These are phyloP conservation scores for Dicrurus megarhynchus DNA, from an alignment of 2,113 vertebrate genomes.

Conservation along the genomic window DNA sequence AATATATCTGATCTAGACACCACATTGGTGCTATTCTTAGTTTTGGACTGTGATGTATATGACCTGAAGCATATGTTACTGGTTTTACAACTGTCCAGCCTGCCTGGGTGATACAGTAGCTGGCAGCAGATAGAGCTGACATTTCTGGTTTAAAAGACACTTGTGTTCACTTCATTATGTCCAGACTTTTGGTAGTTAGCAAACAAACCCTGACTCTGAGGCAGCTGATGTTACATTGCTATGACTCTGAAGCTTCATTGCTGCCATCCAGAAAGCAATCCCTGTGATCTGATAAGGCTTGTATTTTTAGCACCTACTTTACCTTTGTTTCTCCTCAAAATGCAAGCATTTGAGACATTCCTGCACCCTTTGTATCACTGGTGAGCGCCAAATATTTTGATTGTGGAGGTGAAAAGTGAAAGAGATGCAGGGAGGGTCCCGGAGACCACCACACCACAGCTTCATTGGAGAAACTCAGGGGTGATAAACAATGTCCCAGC, in stretches of 20 bases:
- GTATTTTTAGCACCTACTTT: neutral
- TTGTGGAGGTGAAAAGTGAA: neutral
- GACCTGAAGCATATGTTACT: neutral
- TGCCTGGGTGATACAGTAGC: neutral
- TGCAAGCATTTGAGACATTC: neutral
- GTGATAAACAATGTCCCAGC: rapidly evolving
- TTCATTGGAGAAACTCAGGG: neutral
- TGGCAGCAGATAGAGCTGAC: neutral
- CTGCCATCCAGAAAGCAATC: neutral
- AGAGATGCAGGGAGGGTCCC: neutral
- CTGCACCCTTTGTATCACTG: neutral
- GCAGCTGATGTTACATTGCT: neutral
- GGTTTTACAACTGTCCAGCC: neutral
- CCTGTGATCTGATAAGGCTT: neutral
- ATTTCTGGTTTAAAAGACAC: neutral
- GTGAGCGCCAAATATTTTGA: neutral
- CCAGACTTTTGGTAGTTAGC: neutral
- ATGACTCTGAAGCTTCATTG: neutral
- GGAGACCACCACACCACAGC: neutral
- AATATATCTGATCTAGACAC: neutral
- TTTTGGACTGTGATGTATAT: neutral
- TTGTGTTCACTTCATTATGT: neutral
- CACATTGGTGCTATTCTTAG: neutral
- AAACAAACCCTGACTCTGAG: neutral
- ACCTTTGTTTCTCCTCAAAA: neutral